Base-by-base conservation (phyloP, 2,888 invertebrate genomes). In the Rhogogaster chlorosoma region DNA sequence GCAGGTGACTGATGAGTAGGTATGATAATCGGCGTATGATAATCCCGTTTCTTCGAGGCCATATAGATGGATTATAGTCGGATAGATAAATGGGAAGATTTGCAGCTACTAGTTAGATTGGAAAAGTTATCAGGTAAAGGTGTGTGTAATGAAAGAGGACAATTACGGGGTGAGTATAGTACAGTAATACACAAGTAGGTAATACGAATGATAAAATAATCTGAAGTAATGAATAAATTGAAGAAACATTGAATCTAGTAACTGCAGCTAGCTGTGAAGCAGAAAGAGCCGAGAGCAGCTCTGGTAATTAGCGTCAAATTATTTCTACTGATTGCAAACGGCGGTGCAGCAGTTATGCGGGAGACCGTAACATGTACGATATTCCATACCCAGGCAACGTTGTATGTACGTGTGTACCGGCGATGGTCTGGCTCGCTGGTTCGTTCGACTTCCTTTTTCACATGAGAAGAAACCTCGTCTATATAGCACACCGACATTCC, bases 291-390 rank as follows among this genome's bases (percentile, higher is more conserved):
- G 3, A 5, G 9, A 38, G 36, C 38, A 73, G 7, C 32, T 15
- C 67, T 49, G 77, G 77, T 77, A 77, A 77, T 77, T 77, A 77
- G 77, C 77, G 77, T 77, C 77, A 77, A 77, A 77, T 77, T 77
- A 77, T 77, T 77, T 49, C 77, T 22, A 49, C 77, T 77, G 77
- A 77, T 77, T 77, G 77, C 77, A 53, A 77, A 77, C 77, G 77
- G 29, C 15, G 10, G 49, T 29, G 77, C 75, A 45, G 73, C 70
- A 75, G 75, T 75, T 75, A 75, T 75, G 77, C 77, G 77, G 29
- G 32, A 49, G 77, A 49, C 32, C 77, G 77, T 77, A 77, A 77
- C 29, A 77, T 77, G 32, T 53, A 77, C 77, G 53, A 77, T n/a
- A n/a, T 77, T 77, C 77, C 53, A 77, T 49, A 49, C n/a, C 49